Base-by-base conservation (phyloP, 1,140 invertebrate species). In the Thalassaphorura encarpata region DNA sequence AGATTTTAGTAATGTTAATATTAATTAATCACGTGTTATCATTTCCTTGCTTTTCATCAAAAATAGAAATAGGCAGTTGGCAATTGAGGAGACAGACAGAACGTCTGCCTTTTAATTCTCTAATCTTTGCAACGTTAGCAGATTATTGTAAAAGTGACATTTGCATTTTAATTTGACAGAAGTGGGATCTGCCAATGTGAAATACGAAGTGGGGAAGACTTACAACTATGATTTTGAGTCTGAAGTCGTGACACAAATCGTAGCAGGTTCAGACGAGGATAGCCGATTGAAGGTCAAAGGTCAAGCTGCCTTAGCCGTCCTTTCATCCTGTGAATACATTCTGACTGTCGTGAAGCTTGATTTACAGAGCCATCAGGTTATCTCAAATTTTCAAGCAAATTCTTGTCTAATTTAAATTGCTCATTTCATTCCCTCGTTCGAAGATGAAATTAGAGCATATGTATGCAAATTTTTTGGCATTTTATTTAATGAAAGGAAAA, bases 171-270 rank as follows among this genome's bases (percentile, higher is more conserved):
- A n/a, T n/a, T n/a, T n/a, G n/a, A n/a, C n/a, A n/a, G n/a, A n/a
- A n/a, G n/a, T n/a, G n/a, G n/a, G n/a, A n/a, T 36, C 33, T n/a
- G 33, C 33, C 11, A n/a, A 11, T 36, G 33, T 51, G 29, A 51
- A 72, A 26, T 82, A 81, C 62, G 67, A 70, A 58, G 72, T 76
- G 52, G 82, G 81, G 41, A 77, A 74, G 39, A 77, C 77, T 0
- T 85, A 84, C 63, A 73, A 75, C 24, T 85, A 83, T 62, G 72
- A 76, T 27, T 77, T 82, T 58, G 77, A 82, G 58, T 78, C 79
- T 11, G 71, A 71, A 31, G 77, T 80, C 0, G 69, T 75, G 26
- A 80, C 81, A 1, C 70, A 72, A 0, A 69, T 84, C 19, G 73
- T 73, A 4, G 79, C 78, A 23, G 72, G 77, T 0, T 72, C 77